Base-by-base conservation (phyloP, 2,797 vertebrate genomes). In the Stomatorhinus walkeri region DNA sequence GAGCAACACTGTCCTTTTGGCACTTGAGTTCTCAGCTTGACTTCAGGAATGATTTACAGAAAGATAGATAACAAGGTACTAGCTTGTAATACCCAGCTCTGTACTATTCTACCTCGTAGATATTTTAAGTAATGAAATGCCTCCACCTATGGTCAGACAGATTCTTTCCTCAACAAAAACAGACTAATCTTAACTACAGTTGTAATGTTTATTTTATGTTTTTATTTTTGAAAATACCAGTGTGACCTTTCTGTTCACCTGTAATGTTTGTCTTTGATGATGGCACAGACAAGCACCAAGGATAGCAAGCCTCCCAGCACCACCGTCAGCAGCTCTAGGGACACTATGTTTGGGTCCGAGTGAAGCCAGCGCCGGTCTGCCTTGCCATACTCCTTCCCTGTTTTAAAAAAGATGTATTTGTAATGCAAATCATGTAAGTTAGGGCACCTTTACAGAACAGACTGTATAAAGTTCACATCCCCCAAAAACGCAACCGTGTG, bases 301-400 rank as follows among this genome's bases (percentile, higher is more conserved):
- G 93, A 91, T 90, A 91, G 81, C 90, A 91, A 90, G 2, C 93
- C 90, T 89, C 90, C 92, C 52, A 93, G 22, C n/a, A 91, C 28
- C 19, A 92, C 91, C 6, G 93, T 93, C 22, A 92, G 59, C 40
- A 91, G 91, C 90, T 94, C 93, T 89, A 95, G 2, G 87, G 92
- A 93, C 10, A 90, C 5, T 1, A 95, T 89, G 1, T 91, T 92
- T 43, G 94, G 90, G 88, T 93, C 92, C n/a, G 90, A 90, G 88
- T 89, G 10, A 52, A 93, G 92, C 92, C 93, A 95, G 46, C 94
- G 92, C 10, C 91, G 64, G 79, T 95, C 94, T 81, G 95, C 93
- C 92, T 92, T 94, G 68, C 95, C 93, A 88, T 95, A 95, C 89
- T 95, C 94, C 87, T 94, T 94, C 94, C 94, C 94, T 95, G 87